phyloP scores from a whole-genome alignment of 2,113 vertebrate species.

The human (Homo sapiens) region DNA sequence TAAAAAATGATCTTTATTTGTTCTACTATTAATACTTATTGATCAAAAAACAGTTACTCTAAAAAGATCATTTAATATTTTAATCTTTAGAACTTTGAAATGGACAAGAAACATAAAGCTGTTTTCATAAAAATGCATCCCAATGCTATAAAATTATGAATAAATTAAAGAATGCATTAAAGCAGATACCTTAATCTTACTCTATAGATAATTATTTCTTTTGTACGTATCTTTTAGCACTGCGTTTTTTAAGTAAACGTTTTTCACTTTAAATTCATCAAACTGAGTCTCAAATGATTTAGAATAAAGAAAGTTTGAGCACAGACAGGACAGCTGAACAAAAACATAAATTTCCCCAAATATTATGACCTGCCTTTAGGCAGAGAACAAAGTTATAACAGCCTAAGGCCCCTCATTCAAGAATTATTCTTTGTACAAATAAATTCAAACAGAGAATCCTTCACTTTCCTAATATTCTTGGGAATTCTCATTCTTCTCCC shows the following conservation, averaged over 20 bases:
- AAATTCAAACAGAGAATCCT: not conserved
- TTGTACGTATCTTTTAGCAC: not conserved
- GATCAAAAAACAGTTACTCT: not conserved
- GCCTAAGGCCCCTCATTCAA: not conserved
- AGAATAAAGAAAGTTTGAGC: not conserved
- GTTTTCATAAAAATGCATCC: not conserved
- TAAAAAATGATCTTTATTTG: not conserved
- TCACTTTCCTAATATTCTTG: not conserved
- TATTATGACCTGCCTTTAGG: constrained; percentile 60
- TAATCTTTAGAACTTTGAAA: constrained; percentile 1
- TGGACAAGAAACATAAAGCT: not conserved
- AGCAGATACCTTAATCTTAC: not conserved
- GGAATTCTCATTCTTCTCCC: not conserved
- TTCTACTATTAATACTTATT: not conserved
- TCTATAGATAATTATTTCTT: not conserved
- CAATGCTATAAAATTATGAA: not conserved
- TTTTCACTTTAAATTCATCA: constrained; percentile 19
- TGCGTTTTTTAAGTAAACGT: not conserved
- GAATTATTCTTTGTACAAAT: not conserved
- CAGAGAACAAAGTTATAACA: constrained; percentile 64
- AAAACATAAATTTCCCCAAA: constrained; percentile 40
- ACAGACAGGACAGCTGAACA: not conserved
- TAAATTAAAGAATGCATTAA: not conserved
- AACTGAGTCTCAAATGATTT: not conserved
- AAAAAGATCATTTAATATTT: not conserved